A percentile compares a stretch with the other conserved stretches of the same genome.
Evolutionary conservation across 2,888 invertebrate species (phyloP).

Genomic region (Gastracanthus pulcherrimus): DNA sequence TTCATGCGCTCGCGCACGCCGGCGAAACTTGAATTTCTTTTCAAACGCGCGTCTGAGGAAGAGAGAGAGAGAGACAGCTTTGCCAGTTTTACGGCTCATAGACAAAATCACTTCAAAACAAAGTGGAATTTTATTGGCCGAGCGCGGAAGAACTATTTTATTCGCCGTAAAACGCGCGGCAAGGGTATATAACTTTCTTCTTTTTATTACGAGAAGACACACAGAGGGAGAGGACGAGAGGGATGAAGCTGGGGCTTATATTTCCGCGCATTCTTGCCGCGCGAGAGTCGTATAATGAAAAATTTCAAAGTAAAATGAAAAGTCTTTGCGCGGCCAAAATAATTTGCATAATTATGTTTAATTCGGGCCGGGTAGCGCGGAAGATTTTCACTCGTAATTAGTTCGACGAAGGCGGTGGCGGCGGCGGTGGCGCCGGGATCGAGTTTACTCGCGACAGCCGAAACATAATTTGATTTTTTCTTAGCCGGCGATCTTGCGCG

Average conservation of each 20-base stretch:
- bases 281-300: not conserved
- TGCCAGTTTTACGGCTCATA: constrained; percentile 23
- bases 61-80: not conserved
- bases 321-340: not conserved
- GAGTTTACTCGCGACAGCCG: not conserved
- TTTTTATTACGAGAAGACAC: not conserved
- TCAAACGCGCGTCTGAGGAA: not conserved
- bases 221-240: no score
- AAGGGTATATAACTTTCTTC: not conserved
- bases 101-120: constrained; percentile 47
- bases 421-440: not conserved
- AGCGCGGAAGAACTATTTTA: constrained; percentile 15
- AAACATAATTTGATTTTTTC: constrained; percentile 8
- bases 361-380: not conserved
- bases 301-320: constrained; percentile 31
- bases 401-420: not conserved
- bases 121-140: constrained; percentile 40
- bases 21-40: constrained; percentile 18
- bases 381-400: constrained; percentile 5
- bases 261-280: not conserved
- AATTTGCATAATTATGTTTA: constrained; percentile 29
- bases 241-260: no score
- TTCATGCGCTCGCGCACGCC: not conserved
- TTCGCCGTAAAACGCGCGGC: constrained; percentile 8
- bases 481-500: no score